These are phyloP conservation scores for Orientallactaga sibirica DNA, from an alignment of 2,797 vertebrate species.

Conservation along the genomic window DNA sequence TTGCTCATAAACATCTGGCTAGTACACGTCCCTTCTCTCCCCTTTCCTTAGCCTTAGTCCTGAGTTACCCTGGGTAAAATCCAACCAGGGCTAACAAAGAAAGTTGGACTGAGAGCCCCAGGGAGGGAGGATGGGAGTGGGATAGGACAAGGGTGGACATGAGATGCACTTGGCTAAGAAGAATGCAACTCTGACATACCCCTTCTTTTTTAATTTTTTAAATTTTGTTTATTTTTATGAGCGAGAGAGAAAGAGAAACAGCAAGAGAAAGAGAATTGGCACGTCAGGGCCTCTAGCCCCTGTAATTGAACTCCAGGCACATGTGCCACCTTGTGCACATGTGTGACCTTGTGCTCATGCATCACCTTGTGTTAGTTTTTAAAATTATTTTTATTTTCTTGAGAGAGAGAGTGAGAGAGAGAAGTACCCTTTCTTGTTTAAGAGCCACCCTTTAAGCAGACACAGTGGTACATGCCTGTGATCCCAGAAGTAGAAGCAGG, in stretches of 20 bases:
- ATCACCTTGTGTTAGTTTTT: too few relatives aligned
- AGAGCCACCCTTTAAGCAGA: conserved; percentile 22
- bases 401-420: too few relatives aligned
- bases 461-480: not conserved
- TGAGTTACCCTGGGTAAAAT: not conserved
- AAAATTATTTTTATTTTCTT: too few relatives aligned
- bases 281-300: too few relatives aligned
- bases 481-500: not conserved
- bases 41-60: not conserved
- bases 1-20: not conserved
- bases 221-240: too few relatives aligned
- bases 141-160: not conserved
- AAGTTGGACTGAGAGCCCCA: not conserved
- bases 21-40: not conserved
- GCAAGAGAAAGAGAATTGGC: too few relatives aligned
- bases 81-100: not conserved
- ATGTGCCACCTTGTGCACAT: too few relatives aligned
- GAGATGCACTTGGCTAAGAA: not conserved
- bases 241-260: too few relatives aligned
- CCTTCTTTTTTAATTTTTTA: not conserved
- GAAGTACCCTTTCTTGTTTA: not conserved
- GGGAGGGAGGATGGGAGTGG: not conserved
- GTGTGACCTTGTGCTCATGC: too few relatives aligned
- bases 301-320: too few relatives aligned
- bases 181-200: not conserved